These are phyloP conservation scores for Anagyrus pseudococci DNA, from an alignment of 2,888 invertebrate species.

Conservation along the genomic window DNA sequence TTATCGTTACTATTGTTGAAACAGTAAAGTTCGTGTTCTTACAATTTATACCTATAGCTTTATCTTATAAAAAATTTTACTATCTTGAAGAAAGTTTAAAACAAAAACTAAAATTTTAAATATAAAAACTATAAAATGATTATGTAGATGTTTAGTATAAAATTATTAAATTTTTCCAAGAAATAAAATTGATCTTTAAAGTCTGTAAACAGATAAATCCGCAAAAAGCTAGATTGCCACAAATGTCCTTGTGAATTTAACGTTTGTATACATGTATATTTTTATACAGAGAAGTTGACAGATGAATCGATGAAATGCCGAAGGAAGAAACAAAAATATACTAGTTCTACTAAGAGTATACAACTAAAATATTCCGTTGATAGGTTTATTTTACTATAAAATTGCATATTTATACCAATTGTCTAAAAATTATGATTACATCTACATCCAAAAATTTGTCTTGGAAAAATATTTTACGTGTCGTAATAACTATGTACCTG, in stretches of 20 bases:
- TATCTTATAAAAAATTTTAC: too few relatives aligned
- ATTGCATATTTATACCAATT: too few relatives aligned
- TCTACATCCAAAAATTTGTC: too few relatives aligned
- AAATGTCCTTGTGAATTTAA: constrained; percentile 13
- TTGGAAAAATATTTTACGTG: constrained; percentile 32
- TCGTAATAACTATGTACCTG: constrained; percentile 24
- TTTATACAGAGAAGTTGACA: constrained; percentile 33
- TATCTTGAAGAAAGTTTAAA: too few relatives aligned
- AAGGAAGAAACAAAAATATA: constrained; percentile 17
- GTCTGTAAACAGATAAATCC: constrained; percentile 16
- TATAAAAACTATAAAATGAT: constrained; percentile 2
- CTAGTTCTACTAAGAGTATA: too few relatives aligned
- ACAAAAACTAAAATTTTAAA: neutral
- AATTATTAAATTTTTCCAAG: constrained; percentile 18
- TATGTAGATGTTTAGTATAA: constrained; percentile 25
- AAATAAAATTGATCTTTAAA: constrained; percentile 22
- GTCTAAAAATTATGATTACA: too few relatives aligned
- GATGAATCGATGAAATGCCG: neutral
- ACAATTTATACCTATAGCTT: too few relatives aligned
- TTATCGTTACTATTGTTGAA: too few relatives aligned
- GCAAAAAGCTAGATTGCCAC: constrained; percentile 32
- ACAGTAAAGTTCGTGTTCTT: too few relatives aligned
- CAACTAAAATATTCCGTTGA: too few relatives aligned
- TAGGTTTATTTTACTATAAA: too few relatives aligned
- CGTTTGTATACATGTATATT: constrained; percentile 30